phyloP scores from a whole-genome alignment of 2,888 invertebrate species.

The Himalopsyche anomala region DNA sequence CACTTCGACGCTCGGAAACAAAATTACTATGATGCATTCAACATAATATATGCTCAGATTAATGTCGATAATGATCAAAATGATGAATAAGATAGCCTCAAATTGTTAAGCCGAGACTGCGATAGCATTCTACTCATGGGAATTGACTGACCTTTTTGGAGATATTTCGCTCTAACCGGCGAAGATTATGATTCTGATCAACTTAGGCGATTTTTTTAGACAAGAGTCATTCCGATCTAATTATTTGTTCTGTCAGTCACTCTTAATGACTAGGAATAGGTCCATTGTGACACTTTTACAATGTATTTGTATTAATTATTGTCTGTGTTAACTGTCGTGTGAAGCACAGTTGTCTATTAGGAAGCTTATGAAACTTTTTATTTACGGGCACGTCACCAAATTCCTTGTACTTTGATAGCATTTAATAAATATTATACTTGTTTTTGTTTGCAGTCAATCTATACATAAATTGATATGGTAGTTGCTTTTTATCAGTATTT shows the following conservation, averaged over 20 bases:
- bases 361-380: no score
- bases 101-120: conserved; percentile 11
- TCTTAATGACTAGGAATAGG: no score
- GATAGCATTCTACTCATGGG: conserved; percentile 22
- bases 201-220: neutral
- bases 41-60: conserved; percentile 19
- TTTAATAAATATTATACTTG: no score
- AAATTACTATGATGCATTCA: conserved; percentile 15
- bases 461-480: no score
- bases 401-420: no score
- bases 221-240: conserved; percentile 1
- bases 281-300: no score
- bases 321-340: no score
- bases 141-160: conserved; percentile 27
- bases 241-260: conserved; percentile 5
- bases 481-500: no score
- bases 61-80: conserved; percentile 40
- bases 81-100: conserved; percentile 35
- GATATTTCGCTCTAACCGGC: conserved; percentile 9
- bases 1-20: neutral
- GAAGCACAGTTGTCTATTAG: no score
- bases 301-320: no score
- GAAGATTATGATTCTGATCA: neutral
- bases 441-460: no score
- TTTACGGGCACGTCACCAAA: no score